phyloP scores from a whole-genome alignment of 2,113 vertebrate genomes.

The Fregetta grallaria region DNA sequence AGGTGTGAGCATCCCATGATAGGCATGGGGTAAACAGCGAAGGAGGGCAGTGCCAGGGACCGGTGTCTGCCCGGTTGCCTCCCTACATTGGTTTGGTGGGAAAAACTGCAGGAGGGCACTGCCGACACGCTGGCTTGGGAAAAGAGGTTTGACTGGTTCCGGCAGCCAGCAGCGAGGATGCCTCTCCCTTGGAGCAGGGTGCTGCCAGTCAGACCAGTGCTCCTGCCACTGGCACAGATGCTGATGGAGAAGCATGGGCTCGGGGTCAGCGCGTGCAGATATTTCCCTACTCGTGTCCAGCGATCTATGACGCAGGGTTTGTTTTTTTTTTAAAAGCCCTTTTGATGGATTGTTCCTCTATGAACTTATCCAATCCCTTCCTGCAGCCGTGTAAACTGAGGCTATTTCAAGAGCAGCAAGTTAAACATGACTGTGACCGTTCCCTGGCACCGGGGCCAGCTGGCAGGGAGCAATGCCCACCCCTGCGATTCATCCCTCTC shows the following conservation, averaged over 20 bases:
- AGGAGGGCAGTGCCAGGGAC: background rate
- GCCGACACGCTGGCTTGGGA: background rate
- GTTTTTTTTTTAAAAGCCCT: background rate
- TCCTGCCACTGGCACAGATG: background rate
- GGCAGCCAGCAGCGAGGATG: background rate
- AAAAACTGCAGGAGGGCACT: background rate
- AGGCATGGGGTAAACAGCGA: background rate
- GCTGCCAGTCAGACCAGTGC: too few species aligned
- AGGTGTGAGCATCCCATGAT: background rate
- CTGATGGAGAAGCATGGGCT: background rate
- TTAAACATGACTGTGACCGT: background rate
- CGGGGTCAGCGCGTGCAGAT: fast-evolving
- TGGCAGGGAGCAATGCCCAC: background rate
- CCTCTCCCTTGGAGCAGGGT: background rate
- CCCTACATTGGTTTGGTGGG: background rate
- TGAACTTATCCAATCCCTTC: constrained; percentile 27
- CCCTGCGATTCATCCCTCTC: background rate
- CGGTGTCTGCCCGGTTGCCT: fast-evolving
- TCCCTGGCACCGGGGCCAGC: constrained; percentile 6
- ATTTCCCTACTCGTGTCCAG: background rate
- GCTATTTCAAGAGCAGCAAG: constrained; percentile 49
- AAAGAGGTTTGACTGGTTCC: background rate
- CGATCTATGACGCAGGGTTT: background rate
- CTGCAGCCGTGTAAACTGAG: background rate
- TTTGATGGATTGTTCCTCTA: constrained; percentile 26